A percentile compares a stretch with the other conserved stretches of the same genome.
These are phyloP conservation scores for Spilarctia lutea DNA, from an alignment of 2,888 invertebrate genomes.

Conservation along the genomic window DNA sequence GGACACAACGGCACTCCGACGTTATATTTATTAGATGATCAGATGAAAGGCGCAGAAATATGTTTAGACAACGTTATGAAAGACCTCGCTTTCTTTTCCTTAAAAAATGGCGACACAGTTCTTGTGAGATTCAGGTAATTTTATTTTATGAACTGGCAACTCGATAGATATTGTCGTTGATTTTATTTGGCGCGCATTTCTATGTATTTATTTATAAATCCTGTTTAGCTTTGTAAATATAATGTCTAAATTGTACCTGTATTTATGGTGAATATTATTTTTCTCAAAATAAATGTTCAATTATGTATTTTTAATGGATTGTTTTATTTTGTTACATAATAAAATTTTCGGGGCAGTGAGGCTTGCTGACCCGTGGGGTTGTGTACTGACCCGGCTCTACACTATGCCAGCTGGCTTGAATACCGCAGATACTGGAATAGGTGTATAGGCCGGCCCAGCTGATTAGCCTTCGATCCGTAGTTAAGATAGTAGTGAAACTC, in stretches of 20 bases:
- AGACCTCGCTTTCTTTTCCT: slow-evolving; percentile 93
- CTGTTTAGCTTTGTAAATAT: slow-evolving; percentile 76
- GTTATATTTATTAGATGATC: slow-evolving; percentile 84
- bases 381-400: no score
- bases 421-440: no score
- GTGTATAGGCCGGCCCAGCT: no score
- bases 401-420: no score
- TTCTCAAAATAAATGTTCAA: slow-evolving; percentile 71
- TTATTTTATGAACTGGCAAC: slow-evolving; percentile 53
- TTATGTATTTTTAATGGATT: slow-evolving; percentile 73
- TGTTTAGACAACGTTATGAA: slow-evolving; percentile 93
- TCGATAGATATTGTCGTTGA: slow-evolving; percentile 45
- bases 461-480: no score
- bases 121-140: slow-evolving; percentile 88
- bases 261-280: slow-evolving; percentile 75
- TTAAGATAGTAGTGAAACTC: no score
- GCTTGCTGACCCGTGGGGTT: no score
- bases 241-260: slow-evolving; percentile 76
- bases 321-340: slow-evolving; percentile 64
- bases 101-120: slow-evolving; percentile 94
- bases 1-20: slow-evolving; percentile 72
- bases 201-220: slow-evolving; percentile 53
- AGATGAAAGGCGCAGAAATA: slow-evolving; percentile 89
- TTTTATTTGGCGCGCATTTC: slow-evolving; percentile 58
- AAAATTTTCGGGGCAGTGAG: no score